Conservation (phyloP, 1,140 invertebrate genomes). For the Drosophila ogumai region DNA sequence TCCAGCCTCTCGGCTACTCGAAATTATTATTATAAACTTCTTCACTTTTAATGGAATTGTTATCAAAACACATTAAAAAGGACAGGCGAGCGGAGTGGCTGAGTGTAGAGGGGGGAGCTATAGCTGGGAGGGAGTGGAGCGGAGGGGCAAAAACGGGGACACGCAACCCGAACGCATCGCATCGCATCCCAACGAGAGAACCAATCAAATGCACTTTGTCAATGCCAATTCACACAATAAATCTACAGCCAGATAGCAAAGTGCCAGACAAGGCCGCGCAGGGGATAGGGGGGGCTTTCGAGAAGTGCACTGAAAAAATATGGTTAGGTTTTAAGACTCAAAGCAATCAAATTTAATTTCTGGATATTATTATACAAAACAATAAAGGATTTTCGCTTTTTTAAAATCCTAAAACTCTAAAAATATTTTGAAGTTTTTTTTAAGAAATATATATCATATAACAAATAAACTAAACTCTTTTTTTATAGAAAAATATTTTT, state of each 20-base stretch:
- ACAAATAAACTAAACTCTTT: no score
- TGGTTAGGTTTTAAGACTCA: not conserved
- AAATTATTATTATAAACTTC: slow-evolving; percentile 80
- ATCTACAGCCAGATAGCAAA: slow-evolving; percentile 77
- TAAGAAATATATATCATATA: no score
- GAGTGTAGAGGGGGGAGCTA: not conserved
- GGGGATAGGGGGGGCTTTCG: not conserved
- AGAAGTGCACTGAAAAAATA: not conserved
- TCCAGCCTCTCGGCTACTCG: slow-evolving; percentile 52
- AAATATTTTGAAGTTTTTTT: no score
- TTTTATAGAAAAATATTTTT: no score
- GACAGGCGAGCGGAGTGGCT: slow-evolving; percentile 33
- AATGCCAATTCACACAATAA: slow-evolving; percentile 83
- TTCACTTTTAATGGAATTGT: slow-evolving; percentile 82
- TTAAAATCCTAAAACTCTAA: no score
- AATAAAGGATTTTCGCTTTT: no score
- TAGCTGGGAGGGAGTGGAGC: not conserved
- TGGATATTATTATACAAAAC: no score
- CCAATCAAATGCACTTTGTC: slow-evolving; percentile 79
- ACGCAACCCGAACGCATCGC: slow-evolving; percentile 45
- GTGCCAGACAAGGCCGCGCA: slow-evolving; percentile 34
- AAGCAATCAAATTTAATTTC: not conserved
- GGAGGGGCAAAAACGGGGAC: slow-evolving; percentile 6
- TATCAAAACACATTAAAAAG: slow-evolving; percentile 82
- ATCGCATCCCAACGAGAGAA: slow-evolving; percentile 43